Percentiles rank a stretch among this genome's conserved stretches.
phyloP scores from a whole-genome alignment of 2,797 vertebrate genomes.

The Trachurus trachurus region DNA sequence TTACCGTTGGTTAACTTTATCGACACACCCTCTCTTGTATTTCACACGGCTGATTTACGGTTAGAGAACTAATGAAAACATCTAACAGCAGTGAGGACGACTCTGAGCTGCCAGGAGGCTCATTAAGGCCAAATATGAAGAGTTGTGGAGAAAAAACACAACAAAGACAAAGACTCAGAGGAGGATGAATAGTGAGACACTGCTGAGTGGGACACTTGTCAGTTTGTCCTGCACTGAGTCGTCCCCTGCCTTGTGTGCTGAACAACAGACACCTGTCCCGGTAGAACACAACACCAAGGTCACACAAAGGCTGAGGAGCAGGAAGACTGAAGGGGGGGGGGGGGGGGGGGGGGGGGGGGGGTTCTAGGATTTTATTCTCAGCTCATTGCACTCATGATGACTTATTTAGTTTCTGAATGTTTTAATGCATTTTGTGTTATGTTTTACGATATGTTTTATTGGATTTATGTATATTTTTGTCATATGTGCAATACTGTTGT shows the following conservation, averaged over 20 bases:
- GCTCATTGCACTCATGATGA: too few species aligned
- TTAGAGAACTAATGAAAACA: constrained; percentile 34
- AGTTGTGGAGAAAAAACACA: constrained; percentile 23
- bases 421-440: too few species aligned
- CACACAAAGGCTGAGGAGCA: constrained; percentile 46
- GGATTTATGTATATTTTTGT: too few species aligned
- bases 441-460: too few species aligned
- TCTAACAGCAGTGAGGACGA: too few species aligned
- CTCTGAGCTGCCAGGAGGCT: constrained; percentile 38
- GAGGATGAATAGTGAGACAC: constrained; percentile 23
- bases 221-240: constrained; percentile 2
- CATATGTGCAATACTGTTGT: too few species aligned
- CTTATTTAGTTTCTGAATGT: too few species aligned
- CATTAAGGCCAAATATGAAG: constrained; percentile 41
- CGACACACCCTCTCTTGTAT: constrained; percentile 17
- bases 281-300: constrained; percentile 42
- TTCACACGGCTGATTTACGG: constrained; percentile 30
- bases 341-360: constrained; percentile 50
- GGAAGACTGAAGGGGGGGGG: constrained; percentile 71
- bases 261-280: constrained; percentile 43
- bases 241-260: constrained; percentile 7
- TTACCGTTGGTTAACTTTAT: background rate
- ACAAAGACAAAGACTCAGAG: background rate
- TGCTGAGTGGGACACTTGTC: constrained; percentile 26
- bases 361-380: too few species aligned